Base-by-base conservation (phyloP, 92 coral and sea anemone genomes). In the Phenganax subtilis region DNA sequence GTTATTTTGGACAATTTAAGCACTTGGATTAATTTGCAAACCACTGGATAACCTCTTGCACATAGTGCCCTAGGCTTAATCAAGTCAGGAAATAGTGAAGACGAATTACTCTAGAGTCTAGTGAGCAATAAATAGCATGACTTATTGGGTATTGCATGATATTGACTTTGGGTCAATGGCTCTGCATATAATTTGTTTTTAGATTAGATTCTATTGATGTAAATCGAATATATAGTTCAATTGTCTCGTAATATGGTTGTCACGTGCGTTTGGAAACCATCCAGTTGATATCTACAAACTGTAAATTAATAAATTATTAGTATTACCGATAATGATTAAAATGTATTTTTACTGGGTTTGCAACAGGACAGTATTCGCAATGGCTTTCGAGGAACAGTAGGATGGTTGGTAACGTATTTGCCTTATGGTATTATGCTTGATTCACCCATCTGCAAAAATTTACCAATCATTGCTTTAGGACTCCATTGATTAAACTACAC, bases 361-460 rank as follows among this genome's bases (percentile, higher is more conserved):
- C 15, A 29, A 57, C 56, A 76, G 81, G 81, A 76, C 16, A 44
- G 81, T 8, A 76, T 60, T 76, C 51, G 53, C 29, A 88, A 91
- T 87, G 98, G 97, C 9, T 93, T 93, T 84, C 85, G 86, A 86
- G 98, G 91, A 54, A 88, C 87, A 81, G 97, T 93, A 71, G 98
- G 93, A 83, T 89, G 91, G 97, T 93, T 81, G 54, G 85, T 60
- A 47, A 20, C 25, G 25, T 1, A 44, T 60, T 59, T 7, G n/a
- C 65, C 55, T 57, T 51, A 52, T 28, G 57, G 53, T n/a, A 54
- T 54, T 29, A 17, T 51, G n/a, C 11, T 1, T 61, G 6, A 77
- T 12, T 51, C 65, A 20, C 55, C 31, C 11, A 57, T 17, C 37
- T 53, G n/a, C 54, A 56, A 3, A 11, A 54, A n/a, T 29, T 76